A percentile compares a stretch with the other conserved stretches of the same genome.
These are phyloP conservation scores for Margarornis squamiger DNA, from an alignment of 2,797 vertebrate genomes.

Conservation along the genomic window DNA sequence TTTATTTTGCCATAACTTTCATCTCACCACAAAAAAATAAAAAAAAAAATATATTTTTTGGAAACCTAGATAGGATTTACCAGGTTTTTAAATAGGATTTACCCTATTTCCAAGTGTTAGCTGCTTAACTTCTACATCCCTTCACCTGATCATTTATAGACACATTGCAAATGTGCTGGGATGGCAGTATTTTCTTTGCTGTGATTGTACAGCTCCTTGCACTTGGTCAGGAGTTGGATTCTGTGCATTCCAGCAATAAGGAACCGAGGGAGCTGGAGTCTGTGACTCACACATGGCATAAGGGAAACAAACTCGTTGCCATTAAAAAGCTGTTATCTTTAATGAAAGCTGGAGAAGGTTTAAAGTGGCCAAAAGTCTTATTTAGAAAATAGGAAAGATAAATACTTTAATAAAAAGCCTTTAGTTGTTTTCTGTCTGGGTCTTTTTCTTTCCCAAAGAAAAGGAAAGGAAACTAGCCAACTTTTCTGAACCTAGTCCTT, in stretches of 20 bases:
- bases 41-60: background rate
- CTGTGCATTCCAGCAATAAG: background rate
- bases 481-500: background rate
- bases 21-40: no score
- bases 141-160: background rate
- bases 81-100: background rate
- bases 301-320: background rate
- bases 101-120: background rate
- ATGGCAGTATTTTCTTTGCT: background rate
- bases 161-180: background rate
- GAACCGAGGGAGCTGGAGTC: background rate
- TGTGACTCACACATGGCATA: background rate
- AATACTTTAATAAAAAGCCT: conserved; percentile 28
- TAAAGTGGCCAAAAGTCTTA: background rate
- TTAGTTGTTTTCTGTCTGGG: background rate
- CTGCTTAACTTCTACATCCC: background rate
- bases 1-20: background rate
- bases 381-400: conserved; percentile 15
- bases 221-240: background rate
- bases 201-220: background rate
- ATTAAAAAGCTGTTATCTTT: conserved; percentile 12
- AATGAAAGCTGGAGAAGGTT: background rate
- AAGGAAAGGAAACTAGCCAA: background rate
- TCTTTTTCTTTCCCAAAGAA: background rate
- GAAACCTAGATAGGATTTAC: background rate